These are phyloP conservation scores for Phocoena phocoena DNA, from an alignment of 2,113 vertebrate species.

Conservation along the genomic window DNA sequence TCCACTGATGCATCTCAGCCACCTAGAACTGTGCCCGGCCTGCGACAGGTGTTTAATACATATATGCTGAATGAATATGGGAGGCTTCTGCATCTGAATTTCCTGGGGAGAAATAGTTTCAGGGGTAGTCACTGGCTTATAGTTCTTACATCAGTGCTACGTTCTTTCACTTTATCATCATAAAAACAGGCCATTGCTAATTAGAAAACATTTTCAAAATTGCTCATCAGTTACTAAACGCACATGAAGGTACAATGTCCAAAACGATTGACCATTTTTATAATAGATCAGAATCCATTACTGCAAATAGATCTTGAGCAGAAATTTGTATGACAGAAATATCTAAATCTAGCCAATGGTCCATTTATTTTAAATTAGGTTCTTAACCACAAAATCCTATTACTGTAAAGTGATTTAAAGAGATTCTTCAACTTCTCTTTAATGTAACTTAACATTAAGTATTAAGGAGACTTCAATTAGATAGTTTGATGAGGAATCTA, in stretches of 20 bases:
- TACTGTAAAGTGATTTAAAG: slow-evolving; percentile 71
- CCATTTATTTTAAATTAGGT: slow-evolving; percentile 75
- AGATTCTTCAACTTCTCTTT: slow-evolving; percentile 58
- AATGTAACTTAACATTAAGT: slow-evolving; percentile 66
- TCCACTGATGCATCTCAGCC: background rate
- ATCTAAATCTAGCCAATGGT: slow-evolving; percentile 62
- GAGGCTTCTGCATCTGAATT: background rate
- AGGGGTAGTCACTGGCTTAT: background rate
- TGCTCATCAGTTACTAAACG: background rate
- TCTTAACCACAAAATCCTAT: slow-evolving; percentile 71
- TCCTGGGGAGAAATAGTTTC: background rate
- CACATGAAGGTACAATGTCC: background rate
- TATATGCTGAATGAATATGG: background rate
- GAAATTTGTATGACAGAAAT: slow-evolving; percentile 57
- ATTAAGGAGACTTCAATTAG: slow-evolving; percentile 70
- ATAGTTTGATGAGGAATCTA: slow-evolving; percentile 53
- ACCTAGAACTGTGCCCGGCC: background rate
- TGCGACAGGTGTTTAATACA: background rate
- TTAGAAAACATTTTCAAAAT: slow-evolving; percentile 19
- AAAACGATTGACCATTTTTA: slow-evolving; percentile 49
- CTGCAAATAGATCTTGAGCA: slow-evolving; percentile 53
- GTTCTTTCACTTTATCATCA: slow-evolving; percentile 6
- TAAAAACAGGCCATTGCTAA: slow-evolving; percentile 31
- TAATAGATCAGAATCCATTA: slow-evolving; percentile 51
- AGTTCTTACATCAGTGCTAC: background rate